Percentiles rank a stretch among this genome's conserved stretches.
Conservation (phyloP, 2,113 vertebrate species). For the Istiophorus platypterus region DNA sequence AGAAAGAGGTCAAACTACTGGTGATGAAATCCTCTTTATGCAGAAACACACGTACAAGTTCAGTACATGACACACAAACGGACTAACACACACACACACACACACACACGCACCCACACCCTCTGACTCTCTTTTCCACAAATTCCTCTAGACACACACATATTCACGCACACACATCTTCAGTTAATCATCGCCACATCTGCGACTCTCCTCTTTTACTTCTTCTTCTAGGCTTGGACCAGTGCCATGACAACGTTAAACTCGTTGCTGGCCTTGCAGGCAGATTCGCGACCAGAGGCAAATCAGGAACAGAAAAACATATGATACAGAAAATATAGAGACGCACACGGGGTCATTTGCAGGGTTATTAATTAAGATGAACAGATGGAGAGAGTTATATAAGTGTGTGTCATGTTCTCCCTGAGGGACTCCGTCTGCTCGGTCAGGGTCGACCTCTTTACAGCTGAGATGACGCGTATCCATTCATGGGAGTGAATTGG, state of each 20-base stretch:
- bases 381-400: slow-evolving; percentile 51
- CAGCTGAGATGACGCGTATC: slow-evolving; percentile 2
- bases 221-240: neutral
- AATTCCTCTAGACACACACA: neutral
- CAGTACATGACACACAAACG: neutral
- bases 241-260: neutral
- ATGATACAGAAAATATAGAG: neutral
- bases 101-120: no score
- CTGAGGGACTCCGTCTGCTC: neutral
- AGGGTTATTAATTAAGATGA: slow-evolving; percentile 19
- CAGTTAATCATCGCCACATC: neutral
- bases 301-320: slow-evolving; percentile 5
- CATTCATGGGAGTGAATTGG: neutral
- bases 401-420: slow-evolving; percentile 32
- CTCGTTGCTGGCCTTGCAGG: neutral
- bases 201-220: neutral
- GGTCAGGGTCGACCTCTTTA: neutral
- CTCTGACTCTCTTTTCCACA: neutral
- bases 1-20: slow-evolving; percentile 36
- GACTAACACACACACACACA: neutral
- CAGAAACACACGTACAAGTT: slow-evolving; percentile 7
- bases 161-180: neutral
- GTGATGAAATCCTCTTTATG: slow-evolving; percentile 1
- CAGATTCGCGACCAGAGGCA: neutral
- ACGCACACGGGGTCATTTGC: neutral